phyloP scores from a whole-genome alignment of 1,140 invertebrate species.

The Neodiprion virginianus region DNA sequence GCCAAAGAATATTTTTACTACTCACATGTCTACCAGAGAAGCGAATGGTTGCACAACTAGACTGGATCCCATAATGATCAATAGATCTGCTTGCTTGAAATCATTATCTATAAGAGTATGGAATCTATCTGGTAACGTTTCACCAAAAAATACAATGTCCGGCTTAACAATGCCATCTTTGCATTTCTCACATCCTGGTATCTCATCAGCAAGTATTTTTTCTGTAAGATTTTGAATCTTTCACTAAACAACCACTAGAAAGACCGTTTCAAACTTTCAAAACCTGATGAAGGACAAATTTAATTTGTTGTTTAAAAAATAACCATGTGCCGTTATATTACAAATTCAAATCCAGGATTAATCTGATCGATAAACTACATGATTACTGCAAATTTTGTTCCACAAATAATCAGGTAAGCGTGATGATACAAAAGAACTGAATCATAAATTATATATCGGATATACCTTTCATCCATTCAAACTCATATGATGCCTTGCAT shows the following conservation, averaged over 20 bases:
- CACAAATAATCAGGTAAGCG: neutral
- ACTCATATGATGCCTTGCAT: conserved; percentile 76
- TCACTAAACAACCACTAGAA: neutral
- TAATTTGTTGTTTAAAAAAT: neutral
- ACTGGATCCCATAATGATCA: conserved; percentile 96
- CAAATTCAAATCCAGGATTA: conserved; percentile 21
- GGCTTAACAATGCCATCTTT: conserved; percentile 85
- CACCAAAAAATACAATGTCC: conserved; percentile 95
- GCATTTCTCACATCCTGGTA: conserved; percentile 79
- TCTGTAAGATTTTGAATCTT: conserved; percentile 61
- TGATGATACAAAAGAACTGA: neutral
- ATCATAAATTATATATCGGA: conserved; percentile 18
- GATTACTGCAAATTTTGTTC: neutral
- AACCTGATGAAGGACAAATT: neutral
- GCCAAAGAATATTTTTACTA: conserved; percentile 18
- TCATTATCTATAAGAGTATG: conserved; percentile 72
- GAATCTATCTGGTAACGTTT: conserved; percentile 82
- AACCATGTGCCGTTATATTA: neutral
- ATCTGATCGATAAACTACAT: neutral
- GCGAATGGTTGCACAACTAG: conserved; percentile 95
- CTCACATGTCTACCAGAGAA: conserved; percentile 81
- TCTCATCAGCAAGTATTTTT: conserved; percentile 73
- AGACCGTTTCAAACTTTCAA: neutral
- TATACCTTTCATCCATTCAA: conserved; percentile 84
- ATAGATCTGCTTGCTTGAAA: conserved; percentile 86